Percentiles rank a stretch among this genome's conserved stretches.
These are phyloP conservation scores for Plutella xylostella DNA, from an alignment of 2,888 invertebrate species.

Conservation along the genomic window DNA sequence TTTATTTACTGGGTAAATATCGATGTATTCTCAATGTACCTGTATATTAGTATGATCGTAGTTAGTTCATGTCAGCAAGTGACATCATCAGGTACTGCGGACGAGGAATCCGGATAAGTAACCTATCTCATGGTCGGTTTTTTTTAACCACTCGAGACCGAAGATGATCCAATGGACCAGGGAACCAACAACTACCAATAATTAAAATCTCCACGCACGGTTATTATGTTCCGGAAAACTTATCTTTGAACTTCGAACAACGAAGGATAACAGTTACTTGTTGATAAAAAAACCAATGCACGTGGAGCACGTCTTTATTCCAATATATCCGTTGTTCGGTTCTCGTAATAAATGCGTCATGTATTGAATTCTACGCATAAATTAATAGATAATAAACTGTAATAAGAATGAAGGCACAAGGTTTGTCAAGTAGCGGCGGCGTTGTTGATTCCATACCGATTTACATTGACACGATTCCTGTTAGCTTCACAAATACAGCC, in stretches of 20 bases:
- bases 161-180: conserved; percentile 32
- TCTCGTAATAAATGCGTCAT: neutral
- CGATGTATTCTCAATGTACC: no score
- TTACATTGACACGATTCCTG: conserved; percentile 64
- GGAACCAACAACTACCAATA: conserved; percentile 30
- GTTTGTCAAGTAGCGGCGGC: conserved; percentile 34
- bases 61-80: conserved; percentile 42
- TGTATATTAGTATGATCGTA: no score
- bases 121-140: conserved; percentile 57
- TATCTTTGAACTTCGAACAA: conserved; percentile 11
- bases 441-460: conserved; percentile 44
- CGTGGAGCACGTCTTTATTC: neutral
- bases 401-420: neutral
- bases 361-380: neutral
- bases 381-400: neutral
- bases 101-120: conserved; percentile 58
- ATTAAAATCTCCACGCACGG: conserved; percentile 26
- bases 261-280: neutral
- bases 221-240: conserved; percentile 31
- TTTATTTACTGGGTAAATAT: no score
- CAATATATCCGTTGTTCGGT: neutral
- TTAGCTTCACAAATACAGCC: conserved; percentile 58
- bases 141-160: conserved; percentile 36
- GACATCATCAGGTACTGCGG: conserved; percentile 50
- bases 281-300: neutral